Percentiles rank a stretch among this genome's conserved stretches.
These are phyloP conservation scores for Sinocyclocheilus rhinocerous DNA, from an alignment of 2,113 vertebrate genomes.

Conservation along the genomic window DNA sequence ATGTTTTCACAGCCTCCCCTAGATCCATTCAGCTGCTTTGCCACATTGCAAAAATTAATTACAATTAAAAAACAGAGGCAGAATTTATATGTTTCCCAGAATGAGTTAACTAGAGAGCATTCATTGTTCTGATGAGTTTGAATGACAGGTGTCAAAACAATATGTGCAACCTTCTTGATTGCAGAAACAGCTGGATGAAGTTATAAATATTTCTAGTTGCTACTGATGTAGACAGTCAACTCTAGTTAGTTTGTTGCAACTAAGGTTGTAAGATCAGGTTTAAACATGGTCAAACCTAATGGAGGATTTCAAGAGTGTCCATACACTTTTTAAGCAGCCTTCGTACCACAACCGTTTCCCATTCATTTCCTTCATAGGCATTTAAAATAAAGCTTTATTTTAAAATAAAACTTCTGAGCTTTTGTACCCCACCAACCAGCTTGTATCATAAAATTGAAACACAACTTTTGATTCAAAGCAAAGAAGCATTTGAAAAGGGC, in stretches of 20 bases:
- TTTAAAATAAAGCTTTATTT: not conserved
- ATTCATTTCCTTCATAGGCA: too few relatives aligned
- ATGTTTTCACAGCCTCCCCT: slow-evolving; percentile 34
- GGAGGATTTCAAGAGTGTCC: not conserved
- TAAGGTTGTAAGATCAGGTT: not conserved
- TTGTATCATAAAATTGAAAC: not conserved
- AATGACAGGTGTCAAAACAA: slow-evolving; percentile 45
- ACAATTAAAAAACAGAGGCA: slow-evolving; percentile 40
- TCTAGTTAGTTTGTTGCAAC: not conserved
- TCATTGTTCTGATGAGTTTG: slow-evolving; percentile 25
- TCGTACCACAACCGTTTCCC: not conserved
- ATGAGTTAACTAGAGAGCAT: not conserved
- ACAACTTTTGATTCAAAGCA: too few relatives aligned
- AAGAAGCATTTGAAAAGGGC: too few relatives aligned
- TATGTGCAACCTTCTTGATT: not conserved
- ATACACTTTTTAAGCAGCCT: too few relatives aligned
- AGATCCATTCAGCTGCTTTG: slow-evolving; percentile 42
- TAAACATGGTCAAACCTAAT: not conserved
- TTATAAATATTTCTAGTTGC: not conserved
- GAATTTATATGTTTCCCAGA: slow-evolving; percentile 18
- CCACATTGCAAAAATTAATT: slow-evolving; percentile 53
- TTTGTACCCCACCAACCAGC: not conserved
- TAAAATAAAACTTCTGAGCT: not conserved
- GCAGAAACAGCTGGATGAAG: not conserved
- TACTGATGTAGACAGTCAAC: not conserved